Conservation (phyloP, 1,140 invertebrate genomes). For the Tetranychus cinnabarinus region DNA sequence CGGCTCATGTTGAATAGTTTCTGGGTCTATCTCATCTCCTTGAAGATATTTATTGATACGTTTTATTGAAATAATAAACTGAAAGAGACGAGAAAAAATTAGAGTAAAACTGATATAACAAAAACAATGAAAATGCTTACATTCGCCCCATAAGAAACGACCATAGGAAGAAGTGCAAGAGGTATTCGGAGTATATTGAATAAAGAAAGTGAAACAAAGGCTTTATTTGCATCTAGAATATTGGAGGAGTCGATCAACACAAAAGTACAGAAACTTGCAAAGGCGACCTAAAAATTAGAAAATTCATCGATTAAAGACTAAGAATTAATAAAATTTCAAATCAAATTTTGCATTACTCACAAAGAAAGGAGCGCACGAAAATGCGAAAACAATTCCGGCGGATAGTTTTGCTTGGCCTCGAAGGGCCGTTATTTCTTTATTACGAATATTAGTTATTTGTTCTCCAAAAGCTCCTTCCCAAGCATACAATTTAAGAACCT, state of each 20-base stretch:
- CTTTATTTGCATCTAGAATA: slow-evolving; percentile 28
- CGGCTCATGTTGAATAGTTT: slow-evolving; percentile 14
- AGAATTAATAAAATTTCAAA: neutral
- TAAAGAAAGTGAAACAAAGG: slow-evolving; percentile 29
- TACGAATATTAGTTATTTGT: slow-evolving; percentile 2
- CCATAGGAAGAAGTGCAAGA: slow-evolving; percentile 13
- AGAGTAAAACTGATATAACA: neutral
- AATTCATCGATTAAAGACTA: neutral
- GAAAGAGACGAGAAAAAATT: neutral
- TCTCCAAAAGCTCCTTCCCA: slow-evolving; percentile 33
- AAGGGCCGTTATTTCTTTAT: slow-evolving; percentile 7
- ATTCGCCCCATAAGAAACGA: slow-evolving; percentile 15
- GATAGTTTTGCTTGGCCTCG: slow-evolving; percentile 1
- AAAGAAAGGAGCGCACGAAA: slow-evolving; percentile 10
- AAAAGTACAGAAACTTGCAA: slow-evolving; percentile 21
- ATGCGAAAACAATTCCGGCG: slow-evolving; percentile 9
- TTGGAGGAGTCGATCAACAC: slow-evolving; percentile 23
- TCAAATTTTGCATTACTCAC: slow-evolving; percentile 10
- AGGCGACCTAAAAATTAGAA: slow-evolving; percentile 13
- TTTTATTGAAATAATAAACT: slow-evolving; percentile 6
- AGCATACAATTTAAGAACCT: slow-evolving; percentile 49
- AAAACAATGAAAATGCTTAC: slow-evolving; percentile 4
- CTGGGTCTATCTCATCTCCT: slow-evolving; percentile 12
- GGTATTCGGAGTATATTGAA: slow-evolving; percentile 31
- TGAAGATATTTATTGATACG: slow-evolving; percentile 13